Percentiles rank a stretch among this genome's conserved stretches.
Conservation (phyloP, 2,797 vertebrate genomes). For the Sparidentex hasta region DNA sequence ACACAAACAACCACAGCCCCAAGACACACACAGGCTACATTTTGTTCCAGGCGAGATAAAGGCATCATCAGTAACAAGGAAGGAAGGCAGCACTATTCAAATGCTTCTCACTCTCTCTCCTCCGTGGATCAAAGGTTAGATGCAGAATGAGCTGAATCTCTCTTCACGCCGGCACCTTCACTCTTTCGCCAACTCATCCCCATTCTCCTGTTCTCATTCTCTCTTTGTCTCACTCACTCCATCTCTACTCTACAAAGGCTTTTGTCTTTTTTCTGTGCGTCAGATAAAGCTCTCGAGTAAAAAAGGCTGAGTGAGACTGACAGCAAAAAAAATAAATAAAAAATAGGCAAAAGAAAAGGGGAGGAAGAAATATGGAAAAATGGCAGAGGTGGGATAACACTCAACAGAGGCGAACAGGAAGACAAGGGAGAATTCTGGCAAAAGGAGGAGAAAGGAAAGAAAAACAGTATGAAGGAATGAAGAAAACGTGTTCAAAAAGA, state of each 20-base stretch:
- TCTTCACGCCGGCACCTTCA: slow-evolving; percentile 32
- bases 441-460: too few species aligned
- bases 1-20: not conserved
- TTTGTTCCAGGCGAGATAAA: not conserved
- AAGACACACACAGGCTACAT: not conserved
- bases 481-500: not conserved
- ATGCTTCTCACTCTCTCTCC: slow-evolving; percentile 27
- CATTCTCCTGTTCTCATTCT: not conserved
- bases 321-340: not conserved
- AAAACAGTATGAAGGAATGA: not conserved
- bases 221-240: slow-evolving; percentile 17
- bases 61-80: not conserved
- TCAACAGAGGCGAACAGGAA: not conserved
- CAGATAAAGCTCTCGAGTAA: not conserved
- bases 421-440: not conserved
- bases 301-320: not conserved
- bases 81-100: not conserved
- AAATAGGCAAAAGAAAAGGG: not conserved
- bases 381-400: not conserved
- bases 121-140: slow-evolving; percentile 6
- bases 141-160: not conserved
- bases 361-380: not conserved
- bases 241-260: slow-evolving; percentile 17
- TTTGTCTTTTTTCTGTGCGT: not conserved
- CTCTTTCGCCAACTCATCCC: slow-evolving; percentile 11